phyloP scores from a whole-genome alignment of 2,888 invertebrate species.

The Margaritifera margaritifera region DNA sequence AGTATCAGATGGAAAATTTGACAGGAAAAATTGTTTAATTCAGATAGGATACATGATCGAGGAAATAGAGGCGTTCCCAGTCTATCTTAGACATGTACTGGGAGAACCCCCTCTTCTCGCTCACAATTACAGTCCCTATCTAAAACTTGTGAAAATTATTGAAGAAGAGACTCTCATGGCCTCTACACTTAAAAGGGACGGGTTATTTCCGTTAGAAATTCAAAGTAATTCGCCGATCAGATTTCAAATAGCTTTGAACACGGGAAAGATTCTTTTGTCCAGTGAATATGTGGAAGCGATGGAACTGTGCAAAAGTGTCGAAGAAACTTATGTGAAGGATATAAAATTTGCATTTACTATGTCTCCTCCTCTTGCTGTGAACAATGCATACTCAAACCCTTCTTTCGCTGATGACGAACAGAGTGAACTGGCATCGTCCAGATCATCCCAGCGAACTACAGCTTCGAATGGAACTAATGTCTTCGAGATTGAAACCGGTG shows the following conservation, averaged over 20 bases:
- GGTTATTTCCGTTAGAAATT: conserved; percentile 31
- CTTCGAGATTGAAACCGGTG: conserved; percentile 29
- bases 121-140: conserved; percentile 34
- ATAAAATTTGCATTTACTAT: conserved; percentile 43
- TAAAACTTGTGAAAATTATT: conserved; percentile 30
- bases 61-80: conserved; percentile 30
- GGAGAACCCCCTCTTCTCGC: conserved; percentile 39
- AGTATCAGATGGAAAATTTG: conserved; percentile 33
- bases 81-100: conserved; percentile 37
- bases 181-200: conserved; percentile 30
- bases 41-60: conserved; percentile 33
- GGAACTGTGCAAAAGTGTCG: conserved; percentile 29
- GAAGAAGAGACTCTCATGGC: conserved; percentile 41
- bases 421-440: conserved; percentile 18
- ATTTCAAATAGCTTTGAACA: conserved; percentile 39
- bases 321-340: conserved; percentile 31
- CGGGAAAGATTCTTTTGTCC: conserved; percentile 28
- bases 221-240: conserved; percentile 34
- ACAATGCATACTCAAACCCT: conserved; percentile 10
- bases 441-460: conserved; percentile 30
- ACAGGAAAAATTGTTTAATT: conserved; percentile 29
- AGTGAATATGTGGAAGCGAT: conserved; percentile 32
- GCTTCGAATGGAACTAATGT: conserved; percentile 12
- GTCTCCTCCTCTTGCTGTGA: conserved; percentile 8
- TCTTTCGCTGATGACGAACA: conserved; percentile 21